A percentile compares a stretch with the other conserved stretches of the same genome.
These are phyloP conservation scores for Sebastes schlegelii DNA, from an alignment of 2,113 vertebrate genomes.

Conservation along the genomic window DNA sequence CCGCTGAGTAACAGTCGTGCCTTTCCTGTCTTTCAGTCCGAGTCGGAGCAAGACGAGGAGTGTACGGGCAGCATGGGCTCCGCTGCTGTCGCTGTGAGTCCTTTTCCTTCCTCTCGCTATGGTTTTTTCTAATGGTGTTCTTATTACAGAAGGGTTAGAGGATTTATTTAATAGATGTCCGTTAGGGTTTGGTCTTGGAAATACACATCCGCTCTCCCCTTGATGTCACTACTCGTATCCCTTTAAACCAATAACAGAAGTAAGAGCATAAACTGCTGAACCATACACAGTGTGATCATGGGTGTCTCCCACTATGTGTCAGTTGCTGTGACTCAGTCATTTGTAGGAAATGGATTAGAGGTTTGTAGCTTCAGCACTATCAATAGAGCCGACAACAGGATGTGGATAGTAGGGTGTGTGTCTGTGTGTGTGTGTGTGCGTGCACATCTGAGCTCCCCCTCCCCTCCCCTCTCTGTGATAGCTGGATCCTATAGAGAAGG, in stretches of 20 bases:
- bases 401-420: conserved; percentile 46
- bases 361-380: conserved; percentile 58
- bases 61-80: conserved; percentile 79
- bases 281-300: neutral
- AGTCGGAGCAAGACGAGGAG: conserved; percentile 85
- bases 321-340: conserved; percentile 50
- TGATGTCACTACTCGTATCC: neutral
- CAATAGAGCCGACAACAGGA: conserved; percentile 59
- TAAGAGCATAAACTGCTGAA: conserved; percentile 12
- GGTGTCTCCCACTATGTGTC: conserved; percentile 40
- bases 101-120: neutral
- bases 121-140: neutral
- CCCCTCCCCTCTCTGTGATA: conserved; percentile 37
- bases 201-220: neutral
- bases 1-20: conserved; percentile 9
- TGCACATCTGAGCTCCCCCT: conserved; percentile 6
- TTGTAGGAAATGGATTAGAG: conserved; percentile 66
- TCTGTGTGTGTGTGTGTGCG: conserved; percentile 17
- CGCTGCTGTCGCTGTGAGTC: conserved; percentile 83
- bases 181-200: conserved; percentile 4
- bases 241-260: conserved; percentile 25
- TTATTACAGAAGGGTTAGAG: neutral
- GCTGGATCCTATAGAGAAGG: conserved; percentile 87
- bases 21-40: conserved; percentile 74
- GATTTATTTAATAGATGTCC: neutral